Evolutionary conservation across 2,888 invertebrate species (phyloP).

Genomic region (Cheilosia soror): DNA sequence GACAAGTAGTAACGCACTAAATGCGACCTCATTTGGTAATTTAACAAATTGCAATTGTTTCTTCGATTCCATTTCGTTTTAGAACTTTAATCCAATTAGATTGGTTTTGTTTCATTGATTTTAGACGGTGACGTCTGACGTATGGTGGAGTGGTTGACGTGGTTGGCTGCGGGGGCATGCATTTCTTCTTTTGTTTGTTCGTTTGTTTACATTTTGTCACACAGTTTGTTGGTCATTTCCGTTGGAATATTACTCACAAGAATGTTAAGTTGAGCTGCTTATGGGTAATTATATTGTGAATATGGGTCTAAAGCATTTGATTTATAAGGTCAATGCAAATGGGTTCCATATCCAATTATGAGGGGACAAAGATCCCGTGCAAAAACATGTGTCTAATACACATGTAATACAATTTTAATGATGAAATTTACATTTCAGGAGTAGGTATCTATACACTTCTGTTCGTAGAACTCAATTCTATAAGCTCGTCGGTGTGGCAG

Average conservation of each 20-base stretch:
- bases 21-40: constrained; percentile 66
- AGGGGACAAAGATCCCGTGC: not conserved
- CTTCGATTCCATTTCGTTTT: constrained; percentile 72
- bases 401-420: too few relatives aligned
- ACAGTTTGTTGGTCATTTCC: not conserved
- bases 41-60: constrained; percentile 68
- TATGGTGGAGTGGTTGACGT: not conserved
- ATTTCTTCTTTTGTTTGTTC: constrained; percentile 19
- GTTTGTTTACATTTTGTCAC: constrained; percentile 47
- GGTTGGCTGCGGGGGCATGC: not conserved
- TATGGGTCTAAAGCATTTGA: constrained; percentile 32
- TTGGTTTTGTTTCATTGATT: constrained; percentile 64
- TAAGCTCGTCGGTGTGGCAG: too few relatives aligned
- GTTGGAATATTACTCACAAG: constrained; percentile 15
- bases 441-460: too few relatives aligned
- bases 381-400: not conserved
- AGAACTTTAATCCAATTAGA: constrained; percentile 72
- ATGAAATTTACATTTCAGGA: too few relatives aligned
- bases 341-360: not conserved
- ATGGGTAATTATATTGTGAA: constrained; percentile 20
- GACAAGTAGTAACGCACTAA: constrained; percentile 63
- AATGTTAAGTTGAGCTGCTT: constrained; percentile 49
- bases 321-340: constrained; percentile 53
- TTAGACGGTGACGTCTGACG: constrained; percentile 17
- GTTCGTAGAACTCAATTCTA: too few relatives aligned